Base-by-base conservation (phyloP, 2,888 invertebrate genomes). In the Philopedon plagiatum region DNA sequence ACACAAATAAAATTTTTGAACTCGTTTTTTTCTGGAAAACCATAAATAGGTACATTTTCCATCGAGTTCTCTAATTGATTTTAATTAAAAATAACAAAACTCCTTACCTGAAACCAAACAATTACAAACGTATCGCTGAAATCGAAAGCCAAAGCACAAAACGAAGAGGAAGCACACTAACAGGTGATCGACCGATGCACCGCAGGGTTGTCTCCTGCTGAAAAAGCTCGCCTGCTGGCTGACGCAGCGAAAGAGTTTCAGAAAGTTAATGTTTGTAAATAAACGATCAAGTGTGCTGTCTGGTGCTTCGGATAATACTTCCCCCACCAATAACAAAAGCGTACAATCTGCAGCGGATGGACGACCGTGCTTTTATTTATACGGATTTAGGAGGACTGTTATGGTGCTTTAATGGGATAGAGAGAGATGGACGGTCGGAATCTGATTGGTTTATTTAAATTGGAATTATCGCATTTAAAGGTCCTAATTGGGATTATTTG, bases 181-280 rank as follows among this genome's bases (percentile, higher is more conserved):
- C 29, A 54, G 32, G 51, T 29, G 51, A 54, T 54, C 51, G 51
- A 15, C 29, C 51, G 51, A 29, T 29, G 29, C 13, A 26, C n/a
- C 29, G 29, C 29, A 29, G 18, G 23, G 29, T 54, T 23, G 51
- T 2, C 51, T 54, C 26, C 51, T 54, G 51, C 51, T 29, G 32
- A 54, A 54, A 54, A 54, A 54, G 51, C 18, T 54, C 51, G 26
- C 13, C 51, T 29, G 23, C 26, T 15, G 5, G 41, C 41, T 2
- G 23, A 29, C 15, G 15, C 51, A 54, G 51, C 29, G 51, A 54
- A 58, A 58, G 58, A 58, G 29, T 19, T 77, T 78, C 62, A 64
- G 63, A 54, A 69, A 76, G 32, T 76, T 75, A 37, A 73, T 76
- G 58, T 77, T 78, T 23, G 73, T 60, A 44, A 80, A 80, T 60